phyloP scores from a whole-genome alignment of 1,140 invertebrate genomes.

The Ganaspis sp. region DNA sequence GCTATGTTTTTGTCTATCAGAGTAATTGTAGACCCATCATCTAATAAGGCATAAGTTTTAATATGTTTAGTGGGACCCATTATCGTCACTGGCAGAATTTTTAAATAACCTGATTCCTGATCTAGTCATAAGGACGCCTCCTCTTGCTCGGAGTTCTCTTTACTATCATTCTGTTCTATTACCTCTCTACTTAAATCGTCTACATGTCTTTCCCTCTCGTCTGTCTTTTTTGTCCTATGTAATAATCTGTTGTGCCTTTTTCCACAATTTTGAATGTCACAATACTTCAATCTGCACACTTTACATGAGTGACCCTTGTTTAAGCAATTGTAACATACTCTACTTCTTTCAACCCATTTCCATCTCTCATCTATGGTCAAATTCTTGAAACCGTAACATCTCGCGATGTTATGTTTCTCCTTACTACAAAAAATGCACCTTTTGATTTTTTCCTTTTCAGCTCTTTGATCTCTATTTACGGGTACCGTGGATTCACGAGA shows the following conservation, averaged over 20 bases:
- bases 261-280: background rate
- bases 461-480: too few species aligned
- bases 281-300: background rate
- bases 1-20: background rate
- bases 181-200: too few species aligned
- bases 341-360: background rate
- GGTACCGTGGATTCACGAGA: too few species aligned
- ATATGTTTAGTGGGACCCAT: background rate
- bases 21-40: background rate
- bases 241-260: too few species aligned
- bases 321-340: slow-evolving; percentile 15
- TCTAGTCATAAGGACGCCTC: background rate
- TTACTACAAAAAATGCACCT: too few species aligned
- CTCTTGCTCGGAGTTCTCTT: background rate
- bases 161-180: too few species aligned
- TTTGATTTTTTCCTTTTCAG: too few species aligned
- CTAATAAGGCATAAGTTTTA: background rate
- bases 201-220: too few species aligned
- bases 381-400: background rate
- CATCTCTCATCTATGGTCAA: background rate
- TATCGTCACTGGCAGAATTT: background rate
- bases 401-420: too few species aligned
- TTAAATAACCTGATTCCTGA: background rate
- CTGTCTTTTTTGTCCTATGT: too few species aligned
- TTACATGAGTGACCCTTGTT: background rate